These are phyloP conservation scores for Otocyon megalotis DNA, from an alignment of 2,113 vertebrate species.

Conservation along the genomic window DNA sequence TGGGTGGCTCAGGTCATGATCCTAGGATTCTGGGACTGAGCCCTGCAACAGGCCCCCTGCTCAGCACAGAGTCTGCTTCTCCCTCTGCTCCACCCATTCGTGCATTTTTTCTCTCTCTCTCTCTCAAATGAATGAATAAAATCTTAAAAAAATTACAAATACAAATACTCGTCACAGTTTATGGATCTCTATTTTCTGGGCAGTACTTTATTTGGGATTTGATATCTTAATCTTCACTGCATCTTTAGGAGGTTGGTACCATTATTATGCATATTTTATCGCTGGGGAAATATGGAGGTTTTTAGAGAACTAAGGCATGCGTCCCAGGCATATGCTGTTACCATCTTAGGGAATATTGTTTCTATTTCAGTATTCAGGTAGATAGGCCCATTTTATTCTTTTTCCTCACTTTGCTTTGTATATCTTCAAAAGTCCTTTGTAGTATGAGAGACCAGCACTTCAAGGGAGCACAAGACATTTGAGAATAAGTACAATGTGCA, in stretches of 20 bases:
- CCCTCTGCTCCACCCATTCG: background rate
- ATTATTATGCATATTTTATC: background rate
- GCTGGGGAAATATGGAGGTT: background rate
- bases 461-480: background rate
- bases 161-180: background rate
- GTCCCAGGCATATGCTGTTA: background rate
- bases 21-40: background rate
- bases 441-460: background rate
- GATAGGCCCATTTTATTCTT: background rate
- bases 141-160: background rate
- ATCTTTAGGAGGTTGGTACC: background rate
- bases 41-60: background rate
- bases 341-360: background rate
- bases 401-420: background rate
- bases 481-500: background rate
- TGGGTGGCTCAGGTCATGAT: background rate
- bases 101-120: background rate
- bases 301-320: background rate
- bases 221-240: background rate
- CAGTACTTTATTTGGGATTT: background rate
- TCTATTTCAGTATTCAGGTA: background rate
- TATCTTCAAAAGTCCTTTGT: background rate
- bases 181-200: background rate
- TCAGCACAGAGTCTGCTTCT: background rate
- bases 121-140: background rate